Conservation (phyloP, 2,888 invertebrate genomes). For the Chrysolina oricalcia region DNA sequence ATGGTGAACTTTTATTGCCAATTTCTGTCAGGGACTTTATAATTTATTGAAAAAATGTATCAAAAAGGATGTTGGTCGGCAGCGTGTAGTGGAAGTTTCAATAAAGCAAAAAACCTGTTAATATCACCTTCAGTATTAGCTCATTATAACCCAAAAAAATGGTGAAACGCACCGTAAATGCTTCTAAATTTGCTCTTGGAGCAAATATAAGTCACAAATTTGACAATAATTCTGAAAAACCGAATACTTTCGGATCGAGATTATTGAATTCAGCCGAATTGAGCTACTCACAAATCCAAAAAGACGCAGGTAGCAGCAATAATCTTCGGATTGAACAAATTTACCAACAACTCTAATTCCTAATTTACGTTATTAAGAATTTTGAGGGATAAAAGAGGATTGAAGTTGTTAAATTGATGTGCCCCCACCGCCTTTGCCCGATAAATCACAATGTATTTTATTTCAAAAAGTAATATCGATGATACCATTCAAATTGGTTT, state of each 20-base stretch:
- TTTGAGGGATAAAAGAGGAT: slow-evolving; percentile 25
- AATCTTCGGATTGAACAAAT: slow-evolving; percentile 41
- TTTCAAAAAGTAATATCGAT: too few species aligned
- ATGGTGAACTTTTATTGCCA: too few species aligned
- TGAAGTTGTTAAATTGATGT: too few species aligned
- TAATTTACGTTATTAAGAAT: too few species aligned
- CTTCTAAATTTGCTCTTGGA: slow-evolving; percentile 35
- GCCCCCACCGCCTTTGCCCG: too few species aligned
- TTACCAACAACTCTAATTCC: slow-evolving; percentile 23
- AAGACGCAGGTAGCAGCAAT: slow-evolving; percentile 34
- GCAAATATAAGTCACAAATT: slow-evolving; percentile 40
- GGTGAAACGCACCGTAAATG: slow-evolving; percentile 49
- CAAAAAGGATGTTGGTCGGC: too few species aligned
- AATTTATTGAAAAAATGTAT: too few species aligned
- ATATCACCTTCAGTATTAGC: slow-evolving; percentile 13
- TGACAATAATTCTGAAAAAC: slow-evolving; percentile 33
- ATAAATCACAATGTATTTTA: too few species aligned
- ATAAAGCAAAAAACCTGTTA: slow-evolving; percentile 26
- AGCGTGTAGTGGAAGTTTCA: too few species aligned
- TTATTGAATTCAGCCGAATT: slow-evolving; percentile 40
- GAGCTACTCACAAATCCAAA: slow-evolving; percentile 30
- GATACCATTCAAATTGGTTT: too few species aligned
- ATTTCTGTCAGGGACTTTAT: too few species aligned
- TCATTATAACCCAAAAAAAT: slow-evolving; percentile 47
- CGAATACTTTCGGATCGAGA: slow-evolving; percentile 44